Evolutionary conservation across 2,113 vertebrate species (phyloP).

Genomic region (Planiliza haematocheilus): DNA sequence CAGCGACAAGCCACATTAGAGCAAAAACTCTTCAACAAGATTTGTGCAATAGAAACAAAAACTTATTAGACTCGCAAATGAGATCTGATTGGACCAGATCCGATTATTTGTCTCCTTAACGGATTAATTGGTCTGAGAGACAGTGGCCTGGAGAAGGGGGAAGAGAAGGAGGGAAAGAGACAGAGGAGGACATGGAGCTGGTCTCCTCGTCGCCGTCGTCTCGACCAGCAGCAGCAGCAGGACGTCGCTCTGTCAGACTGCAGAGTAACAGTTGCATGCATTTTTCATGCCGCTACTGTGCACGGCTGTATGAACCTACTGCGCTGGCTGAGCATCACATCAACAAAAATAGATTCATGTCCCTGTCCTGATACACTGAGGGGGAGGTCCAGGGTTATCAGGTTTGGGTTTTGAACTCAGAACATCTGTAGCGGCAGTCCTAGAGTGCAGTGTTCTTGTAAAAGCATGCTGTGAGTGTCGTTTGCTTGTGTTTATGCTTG

Average conservation of each 20-base stretch:
- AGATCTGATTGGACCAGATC: slow-evolving; percentile 36
- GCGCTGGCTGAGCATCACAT: slow-evolving; percentile 40
- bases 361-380: slow-evolving; percentile 31
- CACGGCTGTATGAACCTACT: slow-evolving; percentile 48
- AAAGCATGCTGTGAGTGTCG: no score
- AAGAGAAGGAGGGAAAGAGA: slow-evolving; percentile 1
- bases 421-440: not conserved
- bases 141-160: not conserved
- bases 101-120: slow-evolving; percentile 49
- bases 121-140: slow-evolving; percentile 25
- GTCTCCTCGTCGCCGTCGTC: slow-evolving; percentile 9
- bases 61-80: slow-evolving; percentile 21
- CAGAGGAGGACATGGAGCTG: not conserved
- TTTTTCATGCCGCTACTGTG: slow-evolving; percentile 63
- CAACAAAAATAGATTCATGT: slow-evolving; percentile 61
- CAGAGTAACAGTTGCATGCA: slow-evolving; percentile 52
- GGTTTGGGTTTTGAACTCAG: not conserved
- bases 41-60: slow-evolving; percentile 35
- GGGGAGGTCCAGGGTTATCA: slow-evolving; percentile 28
- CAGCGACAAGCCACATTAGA: slow-evolving; percentile 25
- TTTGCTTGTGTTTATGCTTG: not conserved
- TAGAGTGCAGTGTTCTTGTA: not conserved
- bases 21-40: slow-evolving; percentile 18
- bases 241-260: slow-evolving; percentile 38
- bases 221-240: slow-evolving; percentile 27